These are phyloP conservation scores for Metalampra italica DNA, from an alignment of 2,888 invertebrate species.

Conservation along the genomic window DNA sequence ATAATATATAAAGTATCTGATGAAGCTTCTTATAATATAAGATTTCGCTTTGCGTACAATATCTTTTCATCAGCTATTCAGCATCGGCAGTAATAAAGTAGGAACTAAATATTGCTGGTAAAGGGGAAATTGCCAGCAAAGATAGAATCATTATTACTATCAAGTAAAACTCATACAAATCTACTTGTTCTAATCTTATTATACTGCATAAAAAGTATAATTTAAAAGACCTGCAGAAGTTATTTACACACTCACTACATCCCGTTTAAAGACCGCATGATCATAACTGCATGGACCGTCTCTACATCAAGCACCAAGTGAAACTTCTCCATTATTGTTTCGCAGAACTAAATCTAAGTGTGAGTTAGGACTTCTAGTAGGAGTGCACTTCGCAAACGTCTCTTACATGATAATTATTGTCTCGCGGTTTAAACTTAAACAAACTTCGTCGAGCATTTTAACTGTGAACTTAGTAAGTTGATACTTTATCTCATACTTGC, in stretches of 20 bases:
- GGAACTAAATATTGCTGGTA: no score
- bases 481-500: background rate
- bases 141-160: no score
- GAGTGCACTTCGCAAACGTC: conserved; percentile 48
- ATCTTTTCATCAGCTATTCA: no score
- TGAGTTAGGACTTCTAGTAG: conserved; percentile 33
- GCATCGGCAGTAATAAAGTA: no score
- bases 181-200: no score
- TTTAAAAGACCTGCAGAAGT: no score
- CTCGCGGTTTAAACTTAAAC: conserved; percentile 30
- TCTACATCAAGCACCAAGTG: conserved; percentile 21
- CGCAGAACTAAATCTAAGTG: conserved; percentile 38
- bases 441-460: conserved; percentile 25
- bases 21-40: no score
- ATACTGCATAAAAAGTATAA: no score
- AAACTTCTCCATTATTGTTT: conserved; percentile 57
- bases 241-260: no score
- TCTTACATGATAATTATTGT: conserved; percentile 48
- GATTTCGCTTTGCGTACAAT: background rate
- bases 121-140: no score
- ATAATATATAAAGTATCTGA: no score
- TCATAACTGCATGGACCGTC: conserved; percentile 19
- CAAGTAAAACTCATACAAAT: no score
- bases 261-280: conserved; percentile 2
- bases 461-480: background rate